phyloP scores from a whole-genome alignment of 2,888 invertebrate species.

The Tenthredo amoena region DNA sequence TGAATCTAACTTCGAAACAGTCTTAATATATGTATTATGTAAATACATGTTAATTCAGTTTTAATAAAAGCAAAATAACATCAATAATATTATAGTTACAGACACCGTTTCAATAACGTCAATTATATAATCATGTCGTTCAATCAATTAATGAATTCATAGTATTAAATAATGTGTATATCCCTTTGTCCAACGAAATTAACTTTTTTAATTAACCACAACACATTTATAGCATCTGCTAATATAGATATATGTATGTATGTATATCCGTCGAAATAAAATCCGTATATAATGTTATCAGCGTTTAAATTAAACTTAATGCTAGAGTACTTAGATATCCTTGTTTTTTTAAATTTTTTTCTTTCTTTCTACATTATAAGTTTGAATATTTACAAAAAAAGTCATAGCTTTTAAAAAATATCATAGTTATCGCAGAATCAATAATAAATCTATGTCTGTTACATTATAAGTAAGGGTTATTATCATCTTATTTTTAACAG shows the following conservation, averaged over 20 bases:
- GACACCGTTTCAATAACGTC: not conserved
- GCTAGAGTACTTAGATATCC: slow-evolving; percentile 30
- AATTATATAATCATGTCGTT: not conserved
- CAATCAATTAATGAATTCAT: not conserved
- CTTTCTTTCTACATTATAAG: slow-evolving; percentile 12
- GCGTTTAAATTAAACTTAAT: slow-evolving; percentile 13
- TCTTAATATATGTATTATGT: slow-evolving; percentile 21
- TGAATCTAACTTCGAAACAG: slow-evolving; percentile 42
- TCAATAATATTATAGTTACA: slow-evolving; percentile 19
- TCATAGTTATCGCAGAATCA: slow-evolving; percentile 3
- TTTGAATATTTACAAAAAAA: slow-evolving; percentile 36
- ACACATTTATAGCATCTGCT: slow-evolving; percentile 11
- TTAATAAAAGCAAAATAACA: slow-evolving; percentile 31
- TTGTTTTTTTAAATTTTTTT: not conserved
- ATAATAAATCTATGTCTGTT: slow-evolving; percentile 10
- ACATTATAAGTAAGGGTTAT: not conserved
- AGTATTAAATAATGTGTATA: slow-evolving; percentile 19
- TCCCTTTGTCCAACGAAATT: slow-evolving; percentile 48
- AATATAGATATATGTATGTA: slow-evolving; percentile 22
- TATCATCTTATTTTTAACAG: slow-evolving; percentile 8
- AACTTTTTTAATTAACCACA: slow-evolving; percentile 25
- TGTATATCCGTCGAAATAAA: slow-evolving; percentile 34
- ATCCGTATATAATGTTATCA: slow-evolving; percentile 17
- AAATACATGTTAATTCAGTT: slow-evolving; percentile 16
- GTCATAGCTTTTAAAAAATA: slow-evolving; percentile 2